Percentiles rank a stretch among this genome's conserved stretches.
Evolutionary conservation across 1,140 invertebrate genomes (phyloP).

Genomic region (Drosophila kohkoa): DNA sequence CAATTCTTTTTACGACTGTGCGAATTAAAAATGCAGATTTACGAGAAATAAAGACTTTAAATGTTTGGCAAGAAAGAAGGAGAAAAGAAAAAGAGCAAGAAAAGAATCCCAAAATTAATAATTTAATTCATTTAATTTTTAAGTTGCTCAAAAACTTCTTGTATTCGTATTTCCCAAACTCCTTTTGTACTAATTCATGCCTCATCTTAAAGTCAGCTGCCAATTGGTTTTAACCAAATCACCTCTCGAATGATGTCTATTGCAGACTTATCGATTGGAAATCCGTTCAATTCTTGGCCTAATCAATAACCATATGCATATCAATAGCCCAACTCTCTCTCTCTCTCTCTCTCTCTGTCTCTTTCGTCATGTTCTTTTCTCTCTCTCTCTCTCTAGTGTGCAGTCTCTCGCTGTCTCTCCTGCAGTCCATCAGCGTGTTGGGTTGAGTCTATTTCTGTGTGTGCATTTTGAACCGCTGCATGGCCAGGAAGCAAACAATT

Average conservation of each 20-base stretch:
- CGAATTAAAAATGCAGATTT: too few species aligned
- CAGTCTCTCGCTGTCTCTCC: neutral
- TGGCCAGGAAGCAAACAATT: constrained; percentile 77
- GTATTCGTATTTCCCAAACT: neutral
- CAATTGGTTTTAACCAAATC: neutral
- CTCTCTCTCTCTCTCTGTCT: constrained; percentile 4
- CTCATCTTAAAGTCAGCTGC: neutral
- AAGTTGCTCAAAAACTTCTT: neutral
- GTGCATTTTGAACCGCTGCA: constrained; percentile 38
- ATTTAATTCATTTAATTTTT: too few species aligned
- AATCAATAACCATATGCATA: constrained; percentile 40
- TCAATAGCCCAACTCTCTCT: constrained; percentile 26
- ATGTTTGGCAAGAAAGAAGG: too few species aligned
- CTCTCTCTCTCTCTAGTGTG: neutral
- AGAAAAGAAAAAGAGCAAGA: too few species aligned
- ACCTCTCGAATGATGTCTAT: constrained; percentile 13
- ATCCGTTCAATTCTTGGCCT: constrained; percentile 19
- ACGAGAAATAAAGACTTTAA: too few species aligned
- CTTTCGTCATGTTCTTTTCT: neutral
- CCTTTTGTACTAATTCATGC: neutral
- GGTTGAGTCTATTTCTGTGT: constrained; percentile 38
- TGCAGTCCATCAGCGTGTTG: constrained; percentile 3
- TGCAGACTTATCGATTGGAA: constrained; percentile 24
- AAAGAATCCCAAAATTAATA: too few species aligned
- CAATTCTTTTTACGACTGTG: too few species aligned